Evolutionary conservation across 1,140 invertebrate species (phyloP).

Genomic region (Phocides pigmalion): DNA sequence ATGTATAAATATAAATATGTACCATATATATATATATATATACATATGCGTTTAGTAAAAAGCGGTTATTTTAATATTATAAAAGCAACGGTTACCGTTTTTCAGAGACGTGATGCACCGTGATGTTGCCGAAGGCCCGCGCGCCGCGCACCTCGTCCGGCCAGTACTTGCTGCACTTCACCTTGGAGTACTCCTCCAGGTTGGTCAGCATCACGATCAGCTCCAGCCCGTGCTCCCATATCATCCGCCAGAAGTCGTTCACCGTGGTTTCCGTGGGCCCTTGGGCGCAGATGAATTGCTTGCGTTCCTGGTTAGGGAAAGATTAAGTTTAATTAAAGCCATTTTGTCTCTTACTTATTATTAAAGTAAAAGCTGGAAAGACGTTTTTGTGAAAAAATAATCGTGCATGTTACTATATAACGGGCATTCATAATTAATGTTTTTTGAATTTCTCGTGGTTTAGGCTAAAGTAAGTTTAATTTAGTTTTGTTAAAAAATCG

Average conservation of each 20-base stretch:
- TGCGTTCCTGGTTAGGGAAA: constrained; percentile 86
- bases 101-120: constrained; percentile 90
- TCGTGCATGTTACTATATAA: too few species aligned
- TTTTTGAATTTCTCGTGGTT: too few species aligned
- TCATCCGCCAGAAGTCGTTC: constrained; percentile 98
- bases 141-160: constrained; percentile 91
- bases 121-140: constrained; percentile 91
- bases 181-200: constrained; percentile 96
- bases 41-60: too few species aligned
- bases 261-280: constrained; percentile 97
- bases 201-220: constrained; percentile 97
- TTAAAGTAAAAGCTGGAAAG: too few species aligned
- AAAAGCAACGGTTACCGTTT: too few species aligned
- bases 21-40: too few species aligned
- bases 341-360: not conserved
- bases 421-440: too few species aligned
- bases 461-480: too few species aligned
- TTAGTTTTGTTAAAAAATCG: too few species aligned
- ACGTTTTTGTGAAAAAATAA: too few species aligned
- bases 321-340: not conserved
- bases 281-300: constrained; percentile 97
- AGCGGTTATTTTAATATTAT: too few species aligned
- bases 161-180: constrained; percentile 97
- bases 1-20: too few species aligned
- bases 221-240: constrained; percentile 97